Conservation (phyloP, 2,113 vertebrate species). For the Myotis yumanensis region DNA sequence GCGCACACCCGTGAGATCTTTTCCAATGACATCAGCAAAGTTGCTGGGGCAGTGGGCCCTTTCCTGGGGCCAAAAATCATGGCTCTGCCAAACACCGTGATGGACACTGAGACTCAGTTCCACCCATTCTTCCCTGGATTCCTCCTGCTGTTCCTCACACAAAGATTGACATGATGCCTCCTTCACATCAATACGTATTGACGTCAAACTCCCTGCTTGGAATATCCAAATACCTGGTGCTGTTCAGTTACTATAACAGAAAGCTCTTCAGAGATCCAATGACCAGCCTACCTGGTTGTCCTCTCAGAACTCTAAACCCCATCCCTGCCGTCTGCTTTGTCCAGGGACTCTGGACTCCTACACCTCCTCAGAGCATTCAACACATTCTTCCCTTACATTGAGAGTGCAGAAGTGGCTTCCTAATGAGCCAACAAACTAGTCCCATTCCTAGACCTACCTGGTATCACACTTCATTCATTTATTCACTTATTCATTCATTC, state of each 20-base stretch:
- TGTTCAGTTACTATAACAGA: background rate
- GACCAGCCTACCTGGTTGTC: too few species aligned
- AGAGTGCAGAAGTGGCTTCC: background rate
- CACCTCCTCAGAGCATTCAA: background rate
- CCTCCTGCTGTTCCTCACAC: background rate
- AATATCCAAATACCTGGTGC: background rate
- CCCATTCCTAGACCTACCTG: background rate
- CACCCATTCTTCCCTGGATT: background rate
- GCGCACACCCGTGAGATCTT: fast-evolving
- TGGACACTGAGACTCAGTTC: background rate
- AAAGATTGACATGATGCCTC: too few species aligned
- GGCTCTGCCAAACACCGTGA: background rate
- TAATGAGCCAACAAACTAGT: background rate
- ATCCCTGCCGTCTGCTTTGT: background rate
- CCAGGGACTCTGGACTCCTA: background rate
- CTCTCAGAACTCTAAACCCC: background rate
- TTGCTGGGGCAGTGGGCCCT: fast-evolving
- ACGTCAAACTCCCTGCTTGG: background rate
- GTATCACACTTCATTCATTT: background rate
- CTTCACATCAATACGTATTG: background rate
- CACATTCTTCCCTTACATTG: fast-evolving
- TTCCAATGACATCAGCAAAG: too few species aligned
- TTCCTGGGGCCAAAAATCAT: background rate
- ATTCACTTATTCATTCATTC: background rate
- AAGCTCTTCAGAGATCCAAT: background rate